Evolutionary conservation across 2,113 vertebrate genomes (phyloP).

Genomic region (Dasyornis broadbenti): DNA sequence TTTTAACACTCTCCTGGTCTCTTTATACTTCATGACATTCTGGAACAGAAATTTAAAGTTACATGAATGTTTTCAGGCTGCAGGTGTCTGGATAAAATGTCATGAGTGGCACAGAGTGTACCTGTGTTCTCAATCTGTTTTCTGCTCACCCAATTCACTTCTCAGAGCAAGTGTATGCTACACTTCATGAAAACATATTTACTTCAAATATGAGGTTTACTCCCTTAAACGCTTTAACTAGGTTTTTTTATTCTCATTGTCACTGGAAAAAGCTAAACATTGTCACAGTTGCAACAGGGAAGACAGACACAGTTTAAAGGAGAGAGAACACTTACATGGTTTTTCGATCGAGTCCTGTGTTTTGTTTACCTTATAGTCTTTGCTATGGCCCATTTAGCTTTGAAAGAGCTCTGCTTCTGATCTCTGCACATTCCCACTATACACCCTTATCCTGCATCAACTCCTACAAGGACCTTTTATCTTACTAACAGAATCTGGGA

Average conservation of each 20-base stretch:
- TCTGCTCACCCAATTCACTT: not conserved
- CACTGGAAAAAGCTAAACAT: not conserved
- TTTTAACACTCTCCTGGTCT: not conserved
- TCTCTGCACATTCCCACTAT: not conserved
- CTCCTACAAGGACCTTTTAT: constrained; percentile 21
- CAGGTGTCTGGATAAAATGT: not conserved
- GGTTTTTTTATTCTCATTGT: not conserved
- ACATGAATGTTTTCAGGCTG: not conserved
- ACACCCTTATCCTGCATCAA: not conserved
- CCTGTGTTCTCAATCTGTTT: not conserved
- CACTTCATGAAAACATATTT: not conserved
- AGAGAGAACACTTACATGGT: not conserved
- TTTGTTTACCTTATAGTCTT: constrained; percentile 2
- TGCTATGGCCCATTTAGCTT: not conserved
- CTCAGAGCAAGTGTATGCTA: not conserved
- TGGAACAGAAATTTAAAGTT: not conserved
- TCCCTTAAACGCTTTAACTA: not conserved
- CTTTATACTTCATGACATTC: not conserved
- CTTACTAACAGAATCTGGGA: not conserved
- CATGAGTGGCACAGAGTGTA: not conserved
- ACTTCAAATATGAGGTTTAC: not conserved
- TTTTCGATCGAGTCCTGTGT: not conserved
- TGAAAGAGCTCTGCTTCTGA: constrained; percentile 4
- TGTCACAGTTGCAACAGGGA: not conserved
- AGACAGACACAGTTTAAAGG: not conserved